phyloP scores from a whole-genome alignment of 2,888 invertebrate species.

The Microdon myrmicae region DNA sequence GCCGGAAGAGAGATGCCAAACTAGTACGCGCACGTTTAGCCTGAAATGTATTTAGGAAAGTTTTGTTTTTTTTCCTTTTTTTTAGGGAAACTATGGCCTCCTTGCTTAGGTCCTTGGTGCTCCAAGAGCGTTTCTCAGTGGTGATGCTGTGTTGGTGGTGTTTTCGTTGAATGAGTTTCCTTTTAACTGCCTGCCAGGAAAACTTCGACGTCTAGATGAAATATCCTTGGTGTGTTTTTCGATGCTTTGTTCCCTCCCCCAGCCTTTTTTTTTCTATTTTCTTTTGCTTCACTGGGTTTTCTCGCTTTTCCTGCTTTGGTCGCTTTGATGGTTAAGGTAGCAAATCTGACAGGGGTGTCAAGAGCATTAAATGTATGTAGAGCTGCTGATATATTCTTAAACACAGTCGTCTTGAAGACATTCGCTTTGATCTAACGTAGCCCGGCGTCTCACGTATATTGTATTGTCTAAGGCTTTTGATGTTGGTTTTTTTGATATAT shows the following conservation, averaged over 20 bases:
- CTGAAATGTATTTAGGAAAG: slow-evolving; percentile 35
- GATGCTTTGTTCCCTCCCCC: background rate
- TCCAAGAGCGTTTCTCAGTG: background rate
- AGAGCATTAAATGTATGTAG: too few relatives aligned
- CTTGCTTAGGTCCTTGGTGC: background rate
- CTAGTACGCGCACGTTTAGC: slow-evolving; percentile 29
- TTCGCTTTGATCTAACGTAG: too few relatives aligned
- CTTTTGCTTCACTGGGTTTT: too few relatives aligned
- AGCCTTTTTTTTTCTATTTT: slow-evolving; percentile 7
- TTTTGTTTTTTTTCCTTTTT: slow-evolving; percentile 18
- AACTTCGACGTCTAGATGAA: slow-evolving; percentile 32
- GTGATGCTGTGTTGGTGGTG: slow-evolving; percentile 2
- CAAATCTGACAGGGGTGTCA: too few relatives aligned
- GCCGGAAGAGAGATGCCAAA: background rate
- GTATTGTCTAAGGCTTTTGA: too few relatives aligned
- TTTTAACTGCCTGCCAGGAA: slow-evolving; percentile 19
- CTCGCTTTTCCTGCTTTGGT: too few relatives aligned
- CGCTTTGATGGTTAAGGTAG: too few relatives aligned
- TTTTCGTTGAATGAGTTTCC: slow-evolving; percentile 18
- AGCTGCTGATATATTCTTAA: too few relatives aligned
- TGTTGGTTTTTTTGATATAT: too few relatives aligned
- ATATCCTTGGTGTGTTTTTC: slow-evolving; percentile 14
- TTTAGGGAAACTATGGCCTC: too few relatives aligned
- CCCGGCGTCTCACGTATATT: too few relatives aligned
- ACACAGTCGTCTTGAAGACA: too few relatives aligned